These are phyloP conservation scores for Hycleus cichorii DNA, from an alignment of 1,140 invertebrate species.

Conservation along the genomic window DNA sequence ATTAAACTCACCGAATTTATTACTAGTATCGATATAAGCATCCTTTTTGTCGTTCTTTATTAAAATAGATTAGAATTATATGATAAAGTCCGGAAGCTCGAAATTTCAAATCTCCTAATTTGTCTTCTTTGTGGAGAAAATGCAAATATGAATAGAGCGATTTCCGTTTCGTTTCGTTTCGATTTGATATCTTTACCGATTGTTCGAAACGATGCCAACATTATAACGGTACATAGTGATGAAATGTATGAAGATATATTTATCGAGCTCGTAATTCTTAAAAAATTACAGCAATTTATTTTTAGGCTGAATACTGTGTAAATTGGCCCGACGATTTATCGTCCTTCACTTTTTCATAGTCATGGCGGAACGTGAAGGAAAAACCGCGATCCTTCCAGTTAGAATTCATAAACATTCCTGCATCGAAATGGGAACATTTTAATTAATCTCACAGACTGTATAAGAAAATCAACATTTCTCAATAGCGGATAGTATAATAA, in stretches of 20 bases:
- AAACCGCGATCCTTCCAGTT: neutral
- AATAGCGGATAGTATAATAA: neutral
- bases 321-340: constrained; percentile 13
- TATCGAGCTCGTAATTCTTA: constrained; percentile 9
- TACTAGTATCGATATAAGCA: too few species aligned
- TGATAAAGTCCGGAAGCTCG: too few species aligned
- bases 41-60: too few species aligned
- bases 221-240: neutral
- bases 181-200: too few species aligned
- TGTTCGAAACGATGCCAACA: too few species aligned
- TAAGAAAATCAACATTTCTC: too few species aligned
- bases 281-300: constrained; percentile 14
- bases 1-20: too few species aligned
- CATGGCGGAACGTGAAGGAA: neutral
- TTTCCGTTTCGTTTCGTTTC: too few species aligned
- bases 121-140: too few species aligned
- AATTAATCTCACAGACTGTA: neutral
- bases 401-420: constrained; percentile 12
- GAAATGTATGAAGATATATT: constrained; percentile 11
- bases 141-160: too few species aligned
- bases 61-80: too few species aligned
- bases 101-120: too few species aligned
- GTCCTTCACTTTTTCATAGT: constrained; percentile 7
- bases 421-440: neutral
- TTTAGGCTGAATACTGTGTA: constrained; percentile 13